phyloP scores from a whole-genome alignment of 2,797 vertebrate genomes.

The Melanotaenia nigrans region DNA sequence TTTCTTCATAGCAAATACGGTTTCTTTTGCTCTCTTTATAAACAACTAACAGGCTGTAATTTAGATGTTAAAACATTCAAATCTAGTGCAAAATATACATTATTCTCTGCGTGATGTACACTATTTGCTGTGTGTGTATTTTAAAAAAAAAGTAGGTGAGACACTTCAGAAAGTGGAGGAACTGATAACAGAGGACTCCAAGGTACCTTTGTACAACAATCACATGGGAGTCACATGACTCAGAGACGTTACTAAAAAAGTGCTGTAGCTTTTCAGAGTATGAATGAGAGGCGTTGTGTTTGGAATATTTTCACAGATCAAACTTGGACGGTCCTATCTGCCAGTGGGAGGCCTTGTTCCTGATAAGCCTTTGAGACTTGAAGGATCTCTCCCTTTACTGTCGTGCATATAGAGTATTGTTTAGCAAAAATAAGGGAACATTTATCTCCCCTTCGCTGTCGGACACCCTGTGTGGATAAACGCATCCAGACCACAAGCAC shows the following conservation, averaged over 20 bases:
- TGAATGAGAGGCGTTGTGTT: conserved; percentile 12
- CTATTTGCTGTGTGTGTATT: background rate
- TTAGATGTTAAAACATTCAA: conserved; percentile 23
- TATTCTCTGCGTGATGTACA: background rate
- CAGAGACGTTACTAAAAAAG: conserved; percentile 22
- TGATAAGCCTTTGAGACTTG: conserved; percentile 21
- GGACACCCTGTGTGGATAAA: conserved; percentile 38
- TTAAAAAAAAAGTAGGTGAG: conserved; percentile 7
- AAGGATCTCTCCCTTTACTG: conserved; percentile 33
- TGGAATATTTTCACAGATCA: conserved; percentile 41
- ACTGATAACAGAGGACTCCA: conserved; percentile 21
- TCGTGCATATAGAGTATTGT: conserved; percentile 40
- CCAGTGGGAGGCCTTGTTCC: conserved; percentile 41
- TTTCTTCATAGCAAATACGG: conserved; percentile 3
- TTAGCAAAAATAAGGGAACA: conserved; percentile 46
- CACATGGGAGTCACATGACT: conserved; percentile 12
- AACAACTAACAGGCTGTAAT: conserved; percentile 26
- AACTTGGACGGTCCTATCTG: conserved; percentile 28
- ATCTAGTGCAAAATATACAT: conserved; percentile 19
- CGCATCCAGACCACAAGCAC: conserved; percentile 7
- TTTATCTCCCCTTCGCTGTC: conserved; percentile 47
- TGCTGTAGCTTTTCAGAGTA: conserved; percentile 7
- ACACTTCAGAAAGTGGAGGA: conserved; percentile 15
- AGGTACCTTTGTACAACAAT: conserved; percentile 34
- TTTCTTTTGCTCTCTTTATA: conserved; percentile 3